A percentile compares a stretch with the other conserved stretches of the same genome.
These are phyloP conservation scores for Torymus aiolomorphi DNA, from an alignment of 2,888 invertebrate species.

Conservation along the genomic window DNA sequence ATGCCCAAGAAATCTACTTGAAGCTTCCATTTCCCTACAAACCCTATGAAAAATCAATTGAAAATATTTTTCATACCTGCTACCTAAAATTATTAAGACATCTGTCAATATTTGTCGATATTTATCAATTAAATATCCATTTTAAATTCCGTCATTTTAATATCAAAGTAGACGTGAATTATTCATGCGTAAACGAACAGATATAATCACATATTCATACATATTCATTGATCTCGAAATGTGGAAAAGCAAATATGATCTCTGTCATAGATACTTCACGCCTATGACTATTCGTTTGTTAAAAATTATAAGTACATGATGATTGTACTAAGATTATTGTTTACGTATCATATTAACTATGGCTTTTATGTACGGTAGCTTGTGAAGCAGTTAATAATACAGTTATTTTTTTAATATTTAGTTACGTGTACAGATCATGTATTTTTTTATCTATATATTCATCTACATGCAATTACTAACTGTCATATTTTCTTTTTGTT, in stretches of 20 bases:
- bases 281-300: slow-evolving; percentile 6
- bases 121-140: no score
- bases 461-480: not conserved
- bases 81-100: slow-evolving; percentile 15
- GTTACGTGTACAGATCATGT: not conserved
- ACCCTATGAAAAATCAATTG: not conserved
- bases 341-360: no score
- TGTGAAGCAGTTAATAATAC: not conserved
- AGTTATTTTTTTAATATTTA: no score
- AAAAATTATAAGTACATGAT: slow-evolving; percentile 17
- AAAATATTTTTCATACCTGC: not conserved
- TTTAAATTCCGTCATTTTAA: not conserved
- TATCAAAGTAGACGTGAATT: slow-evolving; percentile 2
- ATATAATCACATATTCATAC: slow-evolving; percentile 16
- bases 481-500: slow-evolving; percentile 15
- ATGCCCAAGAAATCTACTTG: no score
- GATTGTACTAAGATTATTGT: no score
- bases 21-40: not conserved
- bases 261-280: slow-evolving; percentile 1
- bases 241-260: slow-evolving; percentile 31
- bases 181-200: slow-evolving; percentile 17
- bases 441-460: not conserved
- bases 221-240: slow-evolving; percentile 4
- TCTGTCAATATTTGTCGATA: not conserved
- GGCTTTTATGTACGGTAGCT: no score